A percentile compares a stretch with the other conserved stretches of the same genome.
These are phyloP conservation scores for Diarsia brunnea DNA, from an alignment of 2,888 invertebrate species.

Conservation along the genomic window DNA sequence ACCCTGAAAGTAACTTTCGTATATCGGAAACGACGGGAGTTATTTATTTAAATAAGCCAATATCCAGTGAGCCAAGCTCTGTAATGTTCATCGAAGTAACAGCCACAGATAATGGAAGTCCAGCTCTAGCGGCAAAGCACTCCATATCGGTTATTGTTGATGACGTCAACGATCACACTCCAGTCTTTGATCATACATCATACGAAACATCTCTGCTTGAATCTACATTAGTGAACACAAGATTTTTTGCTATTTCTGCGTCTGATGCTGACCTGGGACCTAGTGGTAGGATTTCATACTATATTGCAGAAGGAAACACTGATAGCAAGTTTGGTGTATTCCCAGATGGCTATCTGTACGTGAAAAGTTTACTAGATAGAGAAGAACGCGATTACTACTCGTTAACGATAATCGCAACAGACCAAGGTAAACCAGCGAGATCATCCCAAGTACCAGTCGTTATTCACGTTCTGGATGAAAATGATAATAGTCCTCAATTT, in stretches of 20 bases:
- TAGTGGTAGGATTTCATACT: conserved; percentile 95
- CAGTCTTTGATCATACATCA: conserved; percentile 97
- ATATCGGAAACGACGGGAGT: conserved; percentile 97
- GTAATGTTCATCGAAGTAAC: conserved; percentile 94
- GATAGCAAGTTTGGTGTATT: conserved; percentile 98
- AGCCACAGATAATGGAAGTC: conserved; percentile 96
- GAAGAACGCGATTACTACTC: conserved; percentile 98
- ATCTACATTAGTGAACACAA: conserved; percentile 96
- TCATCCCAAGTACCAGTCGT: conserved; percentile 97
- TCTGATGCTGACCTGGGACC: conserved; percentile 96
- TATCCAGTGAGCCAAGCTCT: conserved; percentile 94
- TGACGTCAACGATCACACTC: conserved; percentile 99
- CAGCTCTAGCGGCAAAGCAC: conserved; percentile 94
- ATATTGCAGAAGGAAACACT: conserved; percentile 96
- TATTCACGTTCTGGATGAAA: conserved; percentile 98
- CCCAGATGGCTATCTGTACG: conserved; percentile 98
- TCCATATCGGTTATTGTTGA: conserved; percentile 93
- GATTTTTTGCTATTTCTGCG: conserved; percentile 97
- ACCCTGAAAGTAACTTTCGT: conserved; percentile 95
- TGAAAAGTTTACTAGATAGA: conserved; percentile 96
- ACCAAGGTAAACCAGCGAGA: conserved; percentile 94
- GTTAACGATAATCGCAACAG: conserved; percentile 95
- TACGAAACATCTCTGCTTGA: conserved; percentile 98
- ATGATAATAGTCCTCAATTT: conserved; percentile 98
- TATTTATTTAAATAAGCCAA: conserved; percentile 95